phyloP scores from a whole-genome alignment of 2,797 vertebrate genomes.

The Semaprochilodus insignis region DNA sequence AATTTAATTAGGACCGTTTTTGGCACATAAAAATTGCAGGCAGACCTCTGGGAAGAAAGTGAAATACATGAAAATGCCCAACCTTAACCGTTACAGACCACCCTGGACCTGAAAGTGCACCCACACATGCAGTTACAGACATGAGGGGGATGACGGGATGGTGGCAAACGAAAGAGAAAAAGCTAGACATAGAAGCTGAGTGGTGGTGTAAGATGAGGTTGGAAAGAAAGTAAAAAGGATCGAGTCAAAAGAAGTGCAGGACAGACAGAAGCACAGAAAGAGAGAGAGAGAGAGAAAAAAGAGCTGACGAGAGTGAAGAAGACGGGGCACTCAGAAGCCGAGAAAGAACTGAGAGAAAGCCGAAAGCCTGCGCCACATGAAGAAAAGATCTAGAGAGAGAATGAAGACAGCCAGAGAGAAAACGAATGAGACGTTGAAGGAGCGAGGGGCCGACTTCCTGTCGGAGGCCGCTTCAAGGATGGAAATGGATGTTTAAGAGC shows the following conservation, averaged over 20 bases:
- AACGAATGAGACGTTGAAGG: constrained; percentile 42
- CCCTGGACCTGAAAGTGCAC: not conserved
- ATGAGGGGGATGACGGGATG: not conserved
- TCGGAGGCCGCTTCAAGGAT: constrained; percentile 53
- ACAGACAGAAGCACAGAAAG: not conserved
- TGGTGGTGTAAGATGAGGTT: not conserved
- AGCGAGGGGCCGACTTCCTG: constrained; percentile 37
- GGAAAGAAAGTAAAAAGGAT: not conserved
- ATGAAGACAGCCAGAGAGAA: constrained; percentile 15
- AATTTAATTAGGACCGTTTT: too few species aligned
- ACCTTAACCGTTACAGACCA: not conserved
- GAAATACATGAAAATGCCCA: not conserved
- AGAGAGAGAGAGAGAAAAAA: not conserved
- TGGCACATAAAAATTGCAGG: too few species aligned
- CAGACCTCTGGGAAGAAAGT: too few species aligned
- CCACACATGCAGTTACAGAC: not conserved
- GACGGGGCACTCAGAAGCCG: not conserved
- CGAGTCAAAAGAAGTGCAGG: not conserved
- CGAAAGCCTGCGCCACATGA: not conserved
- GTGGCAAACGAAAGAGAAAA: not conserved
- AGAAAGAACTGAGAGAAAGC: not conserved
- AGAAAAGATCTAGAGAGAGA: not conserved
- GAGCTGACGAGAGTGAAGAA: not conserved
- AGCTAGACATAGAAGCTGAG: too few species aligned
- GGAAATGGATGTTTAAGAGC: constrained; percentile 69